phyloP scores from a whole-genome alignment of 2,888 invertebrate genomes.

The Cloeon dipterum region DNA sequence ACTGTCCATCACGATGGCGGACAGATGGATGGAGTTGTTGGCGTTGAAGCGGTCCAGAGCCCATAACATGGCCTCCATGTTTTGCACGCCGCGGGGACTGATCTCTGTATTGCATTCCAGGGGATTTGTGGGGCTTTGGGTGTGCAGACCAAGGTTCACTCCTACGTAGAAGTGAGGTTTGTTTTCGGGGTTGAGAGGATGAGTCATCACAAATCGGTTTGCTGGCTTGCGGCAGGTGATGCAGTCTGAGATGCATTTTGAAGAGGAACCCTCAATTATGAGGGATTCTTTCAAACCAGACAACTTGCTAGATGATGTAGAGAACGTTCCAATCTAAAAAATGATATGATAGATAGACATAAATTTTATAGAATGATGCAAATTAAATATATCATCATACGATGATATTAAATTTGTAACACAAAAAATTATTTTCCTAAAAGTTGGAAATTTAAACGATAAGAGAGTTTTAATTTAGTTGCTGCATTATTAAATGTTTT shows the following conservation, averaged over 20 bases:
- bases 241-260: background rate
- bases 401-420: too few relatives aligned
- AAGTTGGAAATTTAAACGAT: too few relatives aligned
- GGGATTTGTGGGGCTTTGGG: slow-evolving; percentile 11
- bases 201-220: background rate
- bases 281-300: too few relatives aligned
- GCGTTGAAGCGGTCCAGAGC: slow-evolving; percentile 17
- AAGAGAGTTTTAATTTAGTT: too few relatives aligned
- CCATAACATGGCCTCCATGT: slow-evolving; percentile 19
- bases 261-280: slow-evolving; percentile 5
- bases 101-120: slow-evolving; percentile 12
- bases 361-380: too few relatives aligned
- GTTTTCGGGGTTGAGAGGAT: background rate
- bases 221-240: background rate
- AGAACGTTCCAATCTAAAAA: slow-evolving; percentile 8
- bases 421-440: too few relatives aligned
- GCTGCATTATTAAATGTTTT: too few relatives aligned
- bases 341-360: too few relatives aligned
- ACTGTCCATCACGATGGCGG: slow-evolving; percentile 12
- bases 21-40: slow-evolving; percentile 12
- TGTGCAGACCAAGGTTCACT: slow-evolving; percentile 18
- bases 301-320: slow-evolving; percentile 5
- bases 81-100: slow-evolving; percentile 13
- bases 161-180: slow-evolving; percentile 13
- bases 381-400: too few relatives aligned